A percentile compares a stretch with the other conserved stretches of the same genome.
Conservation (phyloP, 2,888 invertebrate genomes). For the Drosophila meridiana region DNA sequence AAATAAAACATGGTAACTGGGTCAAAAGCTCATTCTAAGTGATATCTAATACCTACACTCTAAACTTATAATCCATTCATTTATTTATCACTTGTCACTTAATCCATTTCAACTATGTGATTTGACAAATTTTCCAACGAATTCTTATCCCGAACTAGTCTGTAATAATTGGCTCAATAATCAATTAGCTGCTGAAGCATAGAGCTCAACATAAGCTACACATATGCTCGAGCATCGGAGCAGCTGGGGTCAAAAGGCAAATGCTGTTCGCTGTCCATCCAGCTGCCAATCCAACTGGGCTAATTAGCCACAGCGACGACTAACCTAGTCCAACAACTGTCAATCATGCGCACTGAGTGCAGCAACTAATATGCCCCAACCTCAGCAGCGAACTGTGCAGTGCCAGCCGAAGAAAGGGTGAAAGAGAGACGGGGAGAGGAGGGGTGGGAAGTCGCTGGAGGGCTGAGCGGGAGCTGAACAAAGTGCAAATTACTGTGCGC, state of each 20-base stretch:
- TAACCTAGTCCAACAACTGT: constrained; percentile 34
- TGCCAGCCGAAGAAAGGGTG: not conserved
- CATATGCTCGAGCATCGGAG: not conserved
- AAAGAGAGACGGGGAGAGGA: not conserved
- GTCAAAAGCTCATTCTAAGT: not conserved
- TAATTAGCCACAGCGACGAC: constrained; percentile 38
- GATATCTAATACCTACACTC: too few relatives aligned
- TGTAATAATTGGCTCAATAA: not conserved
- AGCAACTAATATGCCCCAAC: constrained; percentile 48
- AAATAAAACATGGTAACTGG: not conserved
- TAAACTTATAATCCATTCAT: not conserved
- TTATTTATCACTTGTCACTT: not conserved
- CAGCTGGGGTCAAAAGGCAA: constrained; percentile 27
- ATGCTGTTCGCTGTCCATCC: constrained; percentile 43
- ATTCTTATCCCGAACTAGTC: not conserved
- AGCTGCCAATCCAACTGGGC: constrained; percentile 42
- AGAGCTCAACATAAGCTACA: not conserved
- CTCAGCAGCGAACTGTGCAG: constrained; percentile 27
- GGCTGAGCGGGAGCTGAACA: constrained; percentile 34
- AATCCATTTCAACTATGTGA: not conserved
- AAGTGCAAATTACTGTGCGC: constrained; percentile 77
- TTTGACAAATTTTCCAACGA: not conserved
- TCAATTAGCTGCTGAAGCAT: not conserved
- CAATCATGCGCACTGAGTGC: constrained; percentile 40
- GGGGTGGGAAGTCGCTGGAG: not conserved